A percentile compares a stretch with the other conserved stretches of the same genome.
phyloP scores from a whole-genome alignment of 2,113 vertebrate species.

The Neoarius graeffei region DNA sequence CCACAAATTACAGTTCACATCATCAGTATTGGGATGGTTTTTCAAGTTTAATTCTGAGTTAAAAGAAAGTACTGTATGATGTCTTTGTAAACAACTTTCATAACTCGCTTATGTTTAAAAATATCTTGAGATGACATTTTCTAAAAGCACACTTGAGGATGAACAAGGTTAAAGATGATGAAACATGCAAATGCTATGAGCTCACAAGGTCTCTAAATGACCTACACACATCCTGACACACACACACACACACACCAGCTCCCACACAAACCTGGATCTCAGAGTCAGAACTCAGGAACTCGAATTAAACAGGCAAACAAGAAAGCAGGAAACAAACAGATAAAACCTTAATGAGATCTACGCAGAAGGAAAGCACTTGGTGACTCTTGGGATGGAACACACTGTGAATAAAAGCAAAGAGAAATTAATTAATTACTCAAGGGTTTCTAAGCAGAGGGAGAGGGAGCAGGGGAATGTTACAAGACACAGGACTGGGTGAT shows the following conservation, averaged over 20 bases:
- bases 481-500: slow-evolving; percentile 1
- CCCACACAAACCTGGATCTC: slow-evolving; percentile 34
- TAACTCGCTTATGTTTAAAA: slow-evolving; percentile 60
- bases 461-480: background rate
- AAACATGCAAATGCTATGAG: slow-evolving; percentile 42
- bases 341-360: slow-evolving; percentile 42
- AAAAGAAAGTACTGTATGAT: slow-evolving; percentile 49
- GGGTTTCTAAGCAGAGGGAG: slow-evolving; percentile 7
- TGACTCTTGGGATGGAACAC: slow-evolving; percentile 52
- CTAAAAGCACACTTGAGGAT: slow-evolving; percentile 59
- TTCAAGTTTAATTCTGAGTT: slow-evolving; percentile 68
- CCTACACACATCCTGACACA: slow-evolving; percentile 22
- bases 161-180: slow-evolving; percentile 48
- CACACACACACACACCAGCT: background rate
- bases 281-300: slow-evolving; percentile 44
- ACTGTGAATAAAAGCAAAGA: slow-evolving; percentile 22
- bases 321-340: slow-evolving; percentile 30
- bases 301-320: slow-evolving; percentile 29
- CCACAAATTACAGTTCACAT: background rate
- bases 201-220: slow-evolving; percentile 17
- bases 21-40: slow-evolving; percentile 4
- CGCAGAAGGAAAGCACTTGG: slow-evolving; percentile 64
- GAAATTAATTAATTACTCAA: slow-evolving; percentile 35
- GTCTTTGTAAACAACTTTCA: slow-evolving; percentile 71
- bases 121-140: slow-evolving; percentile 66